Percentiles rank a stretch among this genome's conserved stretches.
phyloP scores from a whole-genome alignment of 1,140 invertebrate genomes.

The Hermetia illucens region DNA sequence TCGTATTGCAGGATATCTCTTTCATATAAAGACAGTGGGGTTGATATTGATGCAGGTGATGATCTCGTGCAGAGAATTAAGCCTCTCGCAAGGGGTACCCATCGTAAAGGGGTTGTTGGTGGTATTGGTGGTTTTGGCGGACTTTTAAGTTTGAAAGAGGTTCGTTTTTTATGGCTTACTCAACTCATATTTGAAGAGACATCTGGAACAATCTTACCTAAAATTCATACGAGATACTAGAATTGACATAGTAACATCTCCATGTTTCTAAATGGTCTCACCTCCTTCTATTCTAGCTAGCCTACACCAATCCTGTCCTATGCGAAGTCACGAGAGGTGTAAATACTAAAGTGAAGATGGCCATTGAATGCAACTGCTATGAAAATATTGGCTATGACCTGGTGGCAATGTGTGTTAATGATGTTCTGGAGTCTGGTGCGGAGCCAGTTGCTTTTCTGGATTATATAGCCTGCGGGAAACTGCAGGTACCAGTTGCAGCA shows the following conservation, averaged over 20 bases:
- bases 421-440: constrained; percentile 86
- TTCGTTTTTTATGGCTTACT: too few relatives aligned
- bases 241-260: too few relatives aligned
- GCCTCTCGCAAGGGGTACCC: constrained; percentile 52
- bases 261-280: too few relatives aligned
- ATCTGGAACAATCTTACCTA: too few relatives aligned
- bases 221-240: too few relatives aligned
- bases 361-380: constrained; percentile 62
- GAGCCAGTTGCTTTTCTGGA: constrained; percentile 92
- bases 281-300: constrained; percentile 41
- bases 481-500: constrained; percentile 61
- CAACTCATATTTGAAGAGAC: too few relatives aligned
- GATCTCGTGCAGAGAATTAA: constrained; percentile 72
- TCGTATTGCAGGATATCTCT: constrained; percentile 35
- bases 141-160: constrained; percentile 61
- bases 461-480: constrained; percentile 84
- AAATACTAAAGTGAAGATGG: constrained; percentile 86
- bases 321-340: constrained; percentile 88
- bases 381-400: constrained; percentile 85
- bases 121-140: constrained; percentile 87
- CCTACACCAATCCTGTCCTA: constrained; percentile 64
- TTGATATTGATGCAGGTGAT: constrained; percentile 86
- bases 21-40: constrained; percentile 86
- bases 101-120: constrained; percentile 57
- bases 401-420: constrained; percentile 97